Evolutionary conservation across 2,888 invertebrate genomes (phyloP), one percentile per base, ranked within the genome.

Genomic region (Venustoraphidia nigricollis): DNA sequence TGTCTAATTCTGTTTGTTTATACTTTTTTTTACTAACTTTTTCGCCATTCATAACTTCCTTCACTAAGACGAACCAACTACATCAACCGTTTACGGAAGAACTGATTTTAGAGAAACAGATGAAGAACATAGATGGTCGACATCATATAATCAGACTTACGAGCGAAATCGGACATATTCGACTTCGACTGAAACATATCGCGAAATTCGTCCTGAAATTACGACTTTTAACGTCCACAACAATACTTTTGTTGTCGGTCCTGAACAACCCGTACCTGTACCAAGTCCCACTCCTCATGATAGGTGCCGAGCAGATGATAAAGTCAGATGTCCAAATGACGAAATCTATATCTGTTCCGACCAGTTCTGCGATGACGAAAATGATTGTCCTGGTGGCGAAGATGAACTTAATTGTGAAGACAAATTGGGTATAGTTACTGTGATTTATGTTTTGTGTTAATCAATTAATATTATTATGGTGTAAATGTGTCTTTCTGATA

Each of bases 301-400:
- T 50, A 63, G 62, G 53, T 75, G 72, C 57, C 67, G 74, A 9
- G 73, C 70, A 11, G 75, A 75, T 57, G 73, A 72, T 57, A 62
- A 67, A 40, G 67, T 71, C 6, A 62, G 63, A 42, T 79, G 78
- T 58, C 54, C 57, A 1, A 37, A 36, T 43, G 71, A 73, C 56
- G 69, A 69, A 37, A 61, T 65, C 49, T 68, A 67, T 57, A 77
- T 89, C 50, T 73, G 77, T 49, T 64, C 63, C 1, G 66, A 69
- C 17, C 73, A 71, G 50, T 62, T 66, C 51, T 91, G 90, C 62
- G 78, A 88, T 59, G 76, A 27, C 6, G 27, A 27, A 27, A 3
- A 46, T 0, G 77, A 88, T 55, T 89, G 89, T 58, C 60, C 66
- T 8, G 81, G 82, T 58, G 73, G 73, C 8, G 37, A 35, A 39